phyloP scores from a whole-genome alignment of 1,140 invertebrate species.

The Scylla paramamosain region DNA sequence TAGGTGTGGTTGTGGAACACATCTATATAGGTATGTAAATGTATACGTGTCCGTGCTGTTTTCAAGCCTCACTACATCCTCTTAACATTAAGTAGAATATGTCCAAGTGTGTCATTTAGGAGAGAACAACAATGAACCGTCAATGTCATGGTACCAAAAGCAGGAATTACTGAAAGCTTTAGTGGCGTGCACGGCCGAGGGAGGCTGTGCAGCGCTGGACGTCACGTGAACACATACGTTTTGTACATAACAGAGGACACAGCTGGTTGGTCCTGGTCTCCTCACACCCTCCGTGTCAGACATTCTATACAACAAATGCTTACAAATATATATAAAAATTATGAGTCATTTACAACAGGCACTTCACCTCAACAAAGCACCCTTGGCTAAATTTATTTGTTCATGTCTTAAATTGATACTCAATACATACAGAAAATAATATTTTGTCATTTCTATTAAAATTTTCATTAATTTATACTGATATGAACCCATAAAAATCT shows the following conservation, averaged over 20 bases:
- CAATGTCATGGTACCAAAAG: neutral
- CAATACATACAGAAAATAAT: conserved; percentile 60
- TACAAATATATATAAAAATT: conserved; percentile 70
- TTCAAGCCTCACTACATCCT: conserved; percentile 1
- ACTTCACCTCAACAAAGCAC: conserved; percentile 60
- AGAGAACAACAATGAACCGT: neutral
- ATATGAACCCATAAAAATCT: conserved; percentile 63
- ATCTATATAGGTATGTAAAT: neutral
- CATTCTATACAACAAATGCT: conserved; percentile 73
- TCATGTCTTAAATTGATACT: conserved; percentile 58
- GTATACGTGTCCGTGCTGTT: neutral
- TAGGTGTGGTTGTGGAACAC: neutral
- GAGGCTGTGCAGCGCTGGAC: neutral
- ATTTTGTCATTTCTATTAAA: conserved; percentile 41
- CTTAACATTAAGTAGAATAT: conserved; percentile 35
- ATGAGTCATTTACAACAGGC: conserved; percentile 65
- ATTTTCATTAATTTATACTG: conserved; percentile 54
- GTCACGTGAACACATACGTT: neutral
- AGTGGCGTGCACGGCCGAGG: neutral
- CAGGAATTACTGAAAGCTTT: neutral
- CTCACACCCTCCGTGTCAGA: conserved; percentile 52
- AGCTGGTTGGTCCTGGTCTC: conserved; percentile 37
- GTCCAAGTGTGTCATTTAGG: neutral
- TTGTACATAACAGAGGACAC: conserved; percentile 29
- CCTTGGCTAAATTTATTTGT: conserved; percentile 64